Evolutionary conservation across 2,113 vertebrate genomes (phyloP).

Genomic region (Hyperoodon ampullatus): DNA sequence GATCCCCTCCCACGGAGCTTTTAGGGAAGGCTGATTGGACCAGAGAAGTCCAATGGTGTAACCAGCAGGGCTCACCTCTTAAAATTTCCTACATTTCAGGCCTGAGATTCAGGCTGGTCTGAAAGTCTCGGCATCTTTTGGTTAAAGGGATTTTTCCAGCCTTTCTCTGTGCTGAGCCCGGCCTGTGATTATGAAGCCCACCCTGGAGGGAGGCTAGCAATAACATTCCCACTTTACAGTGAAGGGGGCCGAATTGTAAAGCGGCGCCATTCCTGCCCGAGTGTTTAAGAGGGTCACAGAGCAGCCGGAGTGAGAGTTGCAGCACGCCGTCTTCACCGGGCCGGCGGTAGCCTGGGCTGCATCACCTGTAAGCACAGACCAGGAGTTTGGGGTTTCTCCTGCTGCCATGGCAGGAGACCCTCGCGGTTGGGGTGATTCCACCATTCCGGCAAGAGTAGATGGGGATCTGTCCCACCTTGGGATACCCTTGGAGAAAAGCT

Average conservation of each 20-base stretch:
- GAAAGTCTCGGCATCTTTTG: no score
- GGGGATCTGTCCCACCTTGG: no score
- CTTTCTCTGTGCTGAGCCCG: no score
- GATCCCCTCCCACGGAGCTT: no score
- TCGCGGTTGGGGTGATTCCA: fast-evolving
- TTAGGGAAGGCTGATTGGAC: no score
- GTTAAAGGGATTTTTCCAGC: no score
- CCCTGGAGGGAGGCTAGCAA: not conserved
- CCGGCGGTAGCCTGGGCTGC: not conserved
- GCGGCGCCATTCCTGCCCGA: not conserved
- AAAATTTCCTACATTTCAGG: no score
- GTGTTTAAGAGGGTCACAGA: constrained; percentile 13
- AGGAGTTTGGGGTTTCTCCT: not conserved
- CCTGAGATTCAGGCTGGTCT: no score
- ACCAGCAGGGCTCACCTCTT: no score
- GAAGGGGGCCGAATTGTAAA: not conserved
- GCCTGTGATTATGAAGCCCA: not conserved
- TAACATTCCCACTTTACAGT: not conserved
- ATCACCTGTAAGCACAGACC: not conserved
- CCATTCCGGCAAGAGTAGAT: no score
- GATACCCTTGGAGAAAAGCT: no score
- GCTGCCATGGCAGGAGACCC: not conserved
- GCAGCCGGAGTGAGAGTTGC: not conserved
- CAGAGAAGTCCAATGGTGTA: no score
- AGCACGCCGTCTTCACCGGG: not conserved